Conservation (phyloP, 1,140 invertebrate species). For the Rhizoglyphus robini region DNA sequence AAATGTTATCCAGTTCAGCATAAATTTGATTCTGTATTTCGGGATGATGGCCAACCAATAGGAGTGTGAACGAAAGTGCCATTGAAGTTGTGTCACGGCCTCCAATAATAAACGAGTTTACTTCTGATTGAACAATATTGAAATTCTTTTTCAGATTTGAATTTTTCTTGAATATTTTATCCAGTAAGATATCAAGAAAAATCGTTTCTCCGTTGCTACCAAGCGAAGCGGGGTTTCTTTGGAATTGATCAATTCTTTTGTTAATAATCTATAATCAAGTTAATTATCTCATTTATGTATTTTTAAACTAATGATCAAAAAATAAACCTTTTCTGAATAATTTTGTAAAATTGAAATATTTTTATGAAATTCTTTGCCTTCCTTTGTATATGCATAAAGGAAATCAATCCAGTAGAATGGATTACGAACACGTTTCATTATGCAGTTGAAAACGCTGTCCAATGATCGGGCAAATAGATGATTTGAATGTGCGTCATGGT, state of each 20-base stretch:
- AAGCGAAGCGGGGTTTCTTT: not conserved
- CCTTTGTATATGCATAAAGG: slow-evolving; percentile 17
- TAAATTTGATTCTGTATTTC: slow-evolving; percentile 40
- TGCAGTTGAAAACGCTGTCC: slow-evolving; percentile 22
- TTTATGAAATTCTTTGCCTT: slow-evolving; percentile 20
- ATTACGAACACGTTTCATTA: slow-evolving; percentile 29
- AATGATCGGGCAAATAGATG: not conserved
- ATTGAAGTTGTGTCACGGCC: slow-evolving; percentile 27
- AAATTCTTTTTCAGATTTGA: slow-evolving; percentile 43
- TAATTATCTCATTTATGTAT: no score
- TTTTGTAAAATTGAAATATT: not conserved
- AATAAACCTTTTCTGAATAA: slow-evolving; percentile 15
- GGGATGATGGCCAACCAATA: slow-evolving; percentile 44
- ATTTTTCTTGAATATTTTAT: slow-evolving; percentile 45
- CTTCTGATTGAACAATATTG: slow-evolving; percentile 56
- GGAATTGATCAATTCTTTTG: slow-evolving; percentile 3
- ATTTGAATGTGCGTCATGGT: not conserved
- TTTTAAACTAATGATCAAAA: no score
- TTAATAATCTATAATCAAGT: slow-evolving; percentile 12
- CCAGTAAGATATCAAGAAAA: slow-evolving; percentile 51
- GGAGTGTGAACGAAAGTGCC: slow-evolving; percentile 16
- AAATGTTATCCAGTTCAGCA: slow-evolving; percentile 35
- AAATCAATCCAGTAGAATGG: slow-evolving; percentile 17
- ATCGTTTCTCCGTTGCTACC: slow-evolving; percentile 49
- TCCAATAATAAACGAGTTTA: slow-evolving; percentile 63